phyloP scores from a whole-genome alignment of 35 echinoderm and acorn worm genomes.

The Anneissia japonica region DNA sequence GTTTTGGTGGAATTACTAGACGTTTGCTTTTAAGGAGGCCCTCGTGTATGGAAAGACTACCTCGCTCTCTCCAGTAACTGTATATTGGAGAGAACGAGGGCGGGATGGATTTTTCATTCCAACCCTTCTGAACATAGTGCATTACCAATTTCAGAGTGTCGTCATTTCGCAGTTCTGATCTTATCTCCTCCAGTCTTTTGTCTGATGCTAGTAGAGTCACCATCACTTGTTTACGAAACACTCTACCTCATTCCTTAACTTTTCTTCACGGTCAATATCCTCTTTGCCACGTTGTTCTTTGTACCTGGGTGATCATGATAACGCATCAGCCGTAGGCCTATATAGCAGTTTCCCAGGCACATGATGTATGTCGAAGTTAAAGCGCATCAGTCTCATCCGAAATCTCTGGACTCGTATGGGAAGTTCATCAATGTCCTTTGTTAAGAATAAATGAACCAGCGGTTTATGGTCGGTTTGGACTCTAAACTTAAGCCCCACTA shows the following conservation, averaged over 20 bases:
- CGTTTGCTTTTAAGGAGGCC: background rate
- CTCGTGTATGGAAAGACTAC: background rate
- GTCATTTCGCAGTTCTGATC: background rate
- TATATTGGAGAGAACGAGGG: background rate
- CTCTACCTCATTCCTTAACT: background rate
- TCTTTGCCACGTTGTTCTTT: background rate
- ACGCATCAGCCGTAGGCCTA: conserved; percentile 23
- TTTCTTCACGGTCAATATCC: background rate
- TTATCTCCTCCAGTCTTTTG: background rate
- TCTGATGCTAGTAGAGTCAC: background rate
- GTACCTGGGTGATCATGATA: conserved; percentile 20
- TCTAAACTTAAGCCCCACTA: conserved; percentile 26
- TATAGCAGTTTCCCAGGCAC: conserved; percentile 37
- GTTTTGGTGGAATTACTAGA: background rate
- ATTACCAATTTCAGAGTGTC: background rate
- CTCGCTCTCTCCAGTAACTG: too few species aligned
- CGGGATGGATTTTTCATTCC: background rate
- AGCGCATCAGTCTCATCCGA: conserved; percentile 50
- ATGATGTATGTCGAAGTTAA: conserved; percentile 15
- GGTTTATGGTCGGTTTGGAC: conserved; percentile 60
- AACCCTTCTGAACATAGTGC: background rate
- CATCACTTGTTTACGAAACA: background rate
- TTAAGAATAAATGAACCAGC: background rate
- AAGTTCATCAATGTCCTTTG: conserved; percentile 36
- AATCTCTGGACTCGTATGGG: conserved; percentile 52